A percentile compares a stretch with the other conserved stretches of the same genome.
Conservation (phyloP, 1,140 invertebrate species). For the Anoplophora glabripennis region DNA sequence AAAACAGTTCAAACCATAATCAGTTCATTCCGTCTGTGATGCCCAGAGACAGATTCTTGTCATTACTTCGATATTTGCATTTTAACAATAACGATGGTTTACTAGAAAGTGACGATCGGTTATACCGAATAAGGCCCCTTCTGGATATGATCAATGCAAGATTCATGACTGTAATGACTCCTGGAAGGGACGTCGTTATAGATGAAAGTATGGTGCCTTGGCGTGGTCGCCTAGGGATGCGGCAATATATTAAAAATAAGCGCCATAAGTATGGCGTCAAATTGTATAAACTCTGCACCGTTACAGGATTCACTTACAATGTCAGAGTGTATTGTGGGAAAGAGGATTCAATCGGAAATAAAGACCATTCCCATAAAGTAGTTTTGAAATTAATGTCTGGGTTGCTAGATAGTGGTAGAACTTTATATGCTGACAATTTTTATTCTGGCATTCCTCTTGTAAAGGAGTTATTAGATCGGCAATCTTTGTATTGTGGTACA, state of each 20-base stretch:
- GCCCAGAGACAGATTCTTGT: neutral
- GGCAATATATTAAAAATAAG: conserved; percentile 7
- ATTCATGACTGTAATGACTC: neutral
- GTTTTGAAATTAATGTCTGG: conserved; percentile 4
- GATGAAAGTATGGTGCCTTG: conserved; percentile 5
- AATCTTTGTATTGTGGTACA: neutral
- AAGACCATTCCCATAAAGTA: neutral
- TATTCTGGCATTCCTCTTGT: conserved; percentile 7
- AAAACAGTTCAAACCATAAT: neutral
- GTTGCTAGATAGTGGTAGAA: neutral
- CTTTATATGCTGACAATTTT: conserved; percentile 12
- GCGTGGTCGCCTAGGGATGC: neutral
- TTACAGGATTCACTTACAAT: conserved; percentile 2
- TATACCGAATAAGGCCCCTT: neutral
- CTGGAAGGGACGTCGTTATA: neutral
- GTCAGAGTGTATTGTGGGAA: conserved; percentile 3
- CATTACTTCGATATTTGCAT: neutral
- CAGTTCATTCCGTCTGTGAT: neutral
- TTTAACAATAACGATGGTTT: neutral
- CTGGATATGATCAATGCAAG: neutral
- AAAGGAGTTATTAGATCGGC: neutral
- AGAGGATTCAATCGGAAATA: neutral
- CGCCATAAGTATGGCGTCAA: conserved; percentile 5
- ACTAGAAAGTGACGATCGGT: neutral
- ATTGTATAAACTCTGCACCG: conserved; percentile 15